phyloP scores from a whole-genome alignment of 2,113 vertebrate genomes.

The Hippocampus guttulatus region DNA sequence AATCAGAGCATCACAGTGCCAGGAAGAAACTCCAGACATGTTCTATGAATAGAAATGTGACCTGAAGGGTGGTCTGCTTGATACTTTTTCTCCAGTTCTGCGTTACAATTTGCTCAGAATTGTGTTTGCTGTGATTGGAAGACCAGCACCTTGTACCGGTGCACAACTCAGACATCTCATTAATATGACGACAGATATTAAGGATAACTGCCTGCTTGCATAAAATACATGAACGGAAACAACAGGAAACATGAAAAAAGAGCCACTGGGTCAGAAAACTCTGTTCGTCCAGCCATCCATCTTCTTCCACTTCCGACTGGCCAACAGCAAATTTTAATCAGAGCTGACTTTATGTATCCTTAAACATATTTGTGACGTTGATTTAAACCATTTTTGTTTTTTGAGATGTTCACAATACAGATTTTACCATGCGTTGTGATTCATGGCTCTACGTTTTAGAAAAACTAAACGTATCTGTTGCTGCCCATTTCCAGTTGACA shows the following conservation, averaged over 20 bases:
- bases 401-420: no score
- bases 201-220: neutral
- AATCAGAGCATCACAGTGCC: neutral
- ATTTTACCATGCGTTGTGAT: no score
- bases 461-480: no score
- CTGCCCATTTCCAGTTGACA: no score
- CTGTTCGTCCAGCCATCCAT: no score
- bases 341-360: no score
- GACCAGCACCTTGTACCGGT: neutral
- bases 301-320: no score
- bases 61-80: neutral
- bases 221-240: neutral
- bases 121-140: neutral
- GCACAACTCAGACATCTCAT: neutral
- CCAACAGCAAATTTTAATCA: no score
- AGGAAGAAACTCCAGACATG: neutral
- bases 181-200: neutral
- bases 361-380: no score
- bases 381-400: no score
- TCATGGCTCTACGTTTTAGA: no score
- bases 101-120: neutral
- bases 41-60: neutral
- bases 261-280: neutral
- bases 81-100: neutral
- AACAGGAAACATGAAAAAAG: neutral